A percentile compares a stretch with the other conserved stretches of the same genome.
These are phyloP conservation scores for Harmothoe impar DNA, from an alignment of 2,888 invertebrate species.

Conservation along the genomic window DNA sequence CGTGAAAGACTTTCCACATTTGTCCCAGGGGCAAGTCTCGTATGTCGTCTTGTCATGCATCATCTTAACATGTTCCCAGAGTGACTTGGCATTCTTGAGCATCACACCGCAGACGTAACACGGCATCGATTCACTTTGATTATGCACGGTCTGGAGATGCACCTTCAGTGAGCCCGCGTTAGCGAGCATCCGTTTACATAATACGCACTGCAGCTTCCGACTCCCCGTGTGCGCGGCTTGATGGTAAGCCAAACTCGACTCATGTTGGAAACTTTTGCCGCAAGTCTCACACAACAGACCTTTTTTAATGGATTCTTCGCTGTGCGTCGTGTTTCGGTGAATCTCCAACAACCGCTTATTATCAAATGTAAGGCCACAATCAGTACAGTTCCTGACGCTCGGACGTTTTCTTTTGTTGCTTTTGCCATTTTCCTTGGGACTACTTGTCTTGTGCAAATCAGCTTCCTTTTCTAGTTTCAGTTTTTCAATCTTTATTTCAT, in stretches of 20 bases:
- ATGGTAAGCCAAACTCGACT: not conserved
- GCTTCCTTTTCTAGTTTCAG: too few relatives aligned
- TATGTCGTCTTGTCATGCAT: not conserved
- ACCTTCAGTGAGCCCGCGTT: slow-evolving; percentile 24
- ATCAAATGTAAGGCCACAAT: not conserved
- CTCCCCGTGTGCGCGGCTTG: not conserved
- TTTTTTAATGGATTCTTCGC: not conserved
- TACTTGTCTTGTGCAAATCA: too few relatives aligned
- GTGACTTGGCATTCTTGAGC: slow-evolving; percentile 48
- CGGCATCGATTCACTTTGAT: not conserved
- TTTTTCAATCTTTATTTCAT: too few relatives aligned
- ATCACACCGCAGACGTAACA: slow-evolving; percentile 23
- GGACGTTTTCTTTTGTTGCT: too few relatives aligned
- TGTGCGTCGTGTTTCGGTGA: not conserved
- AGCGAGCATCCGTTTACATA: not conserved
- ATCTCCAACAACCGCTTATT: not conserved
- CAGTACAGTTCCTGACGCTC: not conserved
- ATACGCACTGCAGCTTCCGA: not conserved
- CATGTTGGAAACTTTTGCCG: slow-evolving; percentile 19
- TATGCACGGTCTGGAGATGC: slow-evolving; percentile 37
- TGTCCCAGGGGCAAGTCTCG: slow-evolving; percentile 1
- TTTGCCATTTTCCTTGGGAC: too few relatives aligned
- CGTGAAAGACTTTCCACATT: slow-evolving; percentile 21
- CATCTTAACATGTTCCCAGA: slow-evolving; percentile 50
- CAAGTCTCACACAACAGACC: not conserved